phyloP scores from a whole-genome alignment of 1,140 invertebrate genomes.

The Heliconius eleuchia region DNA sequence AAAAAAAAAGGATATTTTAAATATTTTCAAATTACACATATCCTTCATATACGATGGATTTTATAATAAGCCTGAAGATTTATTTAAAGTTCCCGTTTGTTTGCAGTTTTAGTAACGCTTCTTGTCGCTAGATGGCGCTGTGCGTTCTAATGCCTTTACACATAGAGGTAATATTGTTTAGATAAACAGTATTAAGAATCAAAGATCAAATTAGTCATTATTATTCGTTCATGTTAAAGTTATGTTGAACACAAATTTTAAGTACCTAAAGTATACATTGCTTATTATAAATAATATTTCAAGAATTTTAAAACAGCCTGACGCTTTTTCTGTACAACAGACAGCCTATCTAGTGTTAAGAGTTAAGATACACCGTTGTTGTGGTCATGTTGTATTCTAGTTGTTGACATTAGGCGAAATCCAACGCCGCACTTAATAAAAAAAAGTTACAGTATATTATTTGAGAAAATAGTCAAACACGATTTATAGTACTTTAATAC shows the following conservation, averaged over 20 bases:
- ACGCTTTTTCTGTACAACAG: no score
- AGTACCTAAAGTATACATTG: not conserved
- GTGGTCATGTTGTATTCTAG: no score
- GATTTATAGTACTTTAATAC: no score
- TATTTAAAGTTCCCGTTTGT: not conserved
- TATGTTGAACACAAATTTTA: not conserved
- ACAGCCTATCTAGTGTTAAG: no score
- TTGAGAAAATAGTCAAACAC: no score
- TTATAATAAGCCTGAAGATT: not conserved
- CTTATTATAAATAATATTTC: no score
- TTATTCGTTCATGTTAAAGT: not conserved
- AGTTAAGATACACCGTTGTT: no score
- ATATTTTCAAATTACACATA: not conserved
- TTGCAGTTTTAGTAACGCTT: slow-evolving; percentile 55
- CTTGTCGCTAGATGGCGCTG: slow-evolving; percentile 68
- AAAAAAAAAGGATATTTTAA: not conserved
- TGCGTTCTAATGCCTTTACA: slow-evolving; percentile 23
- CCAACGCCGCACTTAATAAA: no score
- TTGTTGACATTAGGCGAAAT: no score
- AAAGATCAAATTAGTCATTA: not conserved
- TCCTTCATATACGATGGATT: not conserved
- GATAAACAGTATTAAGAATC: not conserved
- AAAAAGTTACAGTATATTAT: no score
- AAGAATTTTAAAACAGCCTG: no score
- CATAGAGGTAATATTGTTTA: not conserved